Evolutionary conservation across 2,888 invertebrate genomes (phyloP), one percentile per base, ranked within the genome.

Genomic region (Blastobasis lacticolella): DNA sequence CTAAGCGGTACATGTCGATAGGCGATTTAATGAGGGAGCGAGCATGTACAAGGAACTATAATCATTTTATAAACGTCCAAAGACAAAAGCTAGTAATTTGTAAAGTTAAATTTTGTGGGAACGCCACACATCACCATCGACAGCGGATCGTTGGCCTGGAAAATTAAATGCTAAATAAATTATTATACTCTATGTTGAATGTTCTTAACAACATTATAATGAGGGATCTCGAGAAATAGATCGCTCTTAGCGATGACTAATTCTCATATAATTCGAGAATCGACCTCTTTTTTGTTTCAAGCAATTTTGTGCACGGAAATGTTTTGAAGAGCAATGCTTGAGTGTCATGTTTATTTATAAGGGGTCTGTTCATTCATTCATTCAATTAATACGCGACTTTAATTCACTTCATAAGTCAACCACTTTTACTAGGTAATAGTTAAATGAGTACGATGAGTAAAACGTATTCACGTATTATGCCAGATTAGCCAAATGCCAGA

Each of bases 111-210:
- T 62, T 61, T 72, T 78, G 71, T 78, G 75, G 73, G 76, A 81
- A 78, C 79, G 64, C 63, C 63, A 54, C 66, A 66, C 64, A 66
- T 71, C 74, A 64, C 59, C 58, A 64, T 72, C 71, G 72, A 70
- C 71, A 75, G 60, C 62, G 59, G 73, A 73, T 71, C 84, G 73
- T 75, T 80, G 72, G 81, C 67, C 78, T 75, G 78, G 81, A 74
- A 86, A 86, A 87, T 86, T 84, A 88, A 86, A 88, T 88, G 87
- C 83, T 87, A 86, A 88, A 71, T 75, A 77, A 73, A 84, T 81
- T 70, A 80, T 81, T 78, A 81, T 81, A 78, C 77, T 75, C 75
- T 70, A 74, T 77, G 76, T 75, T 66, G 73, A 78, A 73, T 73
- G 73, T 74, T 71, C 70, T 67, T 88, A 88, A 88, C 81, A 81